A percentile compares a stretch with the other conserved stretches of the same genome.
phyloP scores from a whole-genome alignment of 1,140 invertebrate genomes.

The Drosophila sp. region DNA sequence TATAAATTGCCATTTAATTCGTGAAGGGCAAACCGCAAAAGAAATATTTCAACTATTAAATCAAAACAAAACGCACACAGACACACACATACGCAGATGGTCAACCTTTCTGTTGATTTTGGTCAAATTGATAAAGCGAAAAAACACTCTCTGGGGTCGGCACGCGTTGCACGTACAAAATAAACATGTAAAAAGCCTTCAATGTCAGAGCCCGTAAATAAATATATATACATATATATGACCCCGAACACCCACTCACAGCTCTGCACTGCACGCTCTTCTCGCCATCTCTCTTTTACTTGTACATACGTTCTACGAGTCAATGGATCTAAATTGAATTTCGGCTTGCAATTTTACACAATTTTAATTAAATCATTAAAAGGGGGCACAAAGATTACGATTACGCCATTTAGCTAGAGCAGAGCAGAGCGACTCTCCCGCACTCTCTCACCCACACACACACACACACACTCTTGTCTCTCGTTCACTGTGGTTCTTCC shows the following conservation, averaged over 20 bases:
- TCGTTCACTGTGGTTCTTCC: slow-evolving; percentile 10
- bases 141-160: not conserved
- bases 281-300: not conserved
- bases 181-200: slow-evolving; percentile 8
- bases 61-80: slow-evolving; percentile 13
- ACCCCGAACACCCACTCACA: slow-evolving; percentile 9
- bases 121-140: slow-evolving; percentile 3
- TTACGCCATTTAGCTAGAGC: slow-evolving; percentile 61
- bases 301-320: slow-evolving; percentile 23
- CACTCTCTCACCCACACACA: not conserved
- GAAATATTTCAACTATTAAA: slow-evolving; percentile 50
- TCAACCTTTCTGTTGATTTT: not conserved
- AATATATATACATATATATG: too few species aligned
- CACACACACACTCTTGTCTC: not conserved
- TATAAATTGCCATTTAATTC: slow-evolving; percentile 31
- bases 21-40: slow-evolving; percentile 43
- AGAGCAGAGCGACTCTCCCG: too few species aligned
- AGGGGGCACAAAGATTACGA: slow-evolving; percentile 76
- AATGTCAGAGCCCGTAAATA: slow-evolving; percentile 20
- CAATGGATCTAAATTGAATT: slow-evolving; percentile 72
- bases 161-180: slow-evolving; percentile 12
- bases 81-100: slow-evolving; percentile 15
- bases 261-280: not conserved
- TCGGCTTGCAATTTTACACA: slow-evolving; percentile 67
- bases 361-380: slow-evolving; percentile 77